Percentiles rank a stretch among this genome's conserved stretches.
Evolutionary conservation across 2,113 vertebrate genomes (phyloP).

Genomic region (Hemiscyllium ocellatum): DNA sequence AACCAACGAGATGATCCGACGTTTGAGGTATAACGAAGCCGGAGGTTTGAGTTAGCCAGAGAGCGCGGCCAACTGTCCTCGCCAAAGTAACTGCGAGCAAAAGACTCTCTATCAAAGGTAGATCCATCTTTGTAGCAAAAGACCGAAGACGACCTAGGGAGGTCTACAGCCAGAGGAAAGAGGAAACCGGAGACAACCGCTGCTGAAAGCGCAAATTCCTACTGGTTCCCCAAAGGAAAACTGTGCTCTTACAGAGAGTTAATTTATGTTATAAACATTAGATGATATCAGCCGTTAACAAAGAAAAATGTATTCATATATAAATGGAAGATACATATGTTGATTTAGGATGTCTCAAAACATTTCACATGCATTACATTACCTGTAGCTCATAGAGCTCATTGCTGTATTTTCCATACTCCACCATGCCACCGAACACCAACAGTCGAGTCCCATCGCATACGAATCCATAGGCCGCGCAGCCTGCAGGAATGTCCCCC

Average conservation of each 20-base stretch:
- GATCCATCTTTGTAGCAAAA: too few species aligned
- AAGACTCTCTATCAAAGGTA: too few species aligned
- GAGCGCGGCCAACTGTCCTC: too few species aligned
- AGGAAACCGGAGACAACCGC: too few species aligned
- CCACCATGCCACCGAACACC: conserved; percentile 40
- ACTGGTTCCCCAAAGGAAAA: neutral
- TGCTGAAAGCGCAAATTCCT: neutral
- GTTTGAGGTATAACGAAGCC: too few species aligned
- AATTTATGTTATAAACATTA: neutral
- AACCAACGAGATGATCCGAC: too few species aligned
- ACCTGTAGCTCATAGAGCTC: conserved; percentile 40
- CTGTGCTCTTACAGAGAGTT: neutral
- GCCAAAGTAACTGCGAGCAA: too few species aligned
- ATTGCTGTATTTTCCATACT: conserved; percentile 39
- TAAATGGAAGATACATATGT: neutral
- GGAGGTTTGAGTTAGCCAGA: too few species aligned
- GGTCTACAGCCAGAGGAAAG: too few species aligned
- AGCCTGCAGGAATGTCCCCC: conserved; percentile 39
- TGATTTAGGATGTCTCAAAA: neutral
- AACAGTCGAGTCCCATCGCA: conserved; percentile 39
- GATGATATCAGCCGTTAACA: neutral
- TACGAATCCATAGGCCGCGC: conserved; percentile 39
- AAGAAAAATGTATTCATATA: neutral
- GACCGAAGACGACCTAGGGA: too few species aligned
- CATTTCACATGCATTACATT: neutral